Conservation (phyloP, 2,888 invertebrate genomes). For the Anthoptus insignis region DNA sequence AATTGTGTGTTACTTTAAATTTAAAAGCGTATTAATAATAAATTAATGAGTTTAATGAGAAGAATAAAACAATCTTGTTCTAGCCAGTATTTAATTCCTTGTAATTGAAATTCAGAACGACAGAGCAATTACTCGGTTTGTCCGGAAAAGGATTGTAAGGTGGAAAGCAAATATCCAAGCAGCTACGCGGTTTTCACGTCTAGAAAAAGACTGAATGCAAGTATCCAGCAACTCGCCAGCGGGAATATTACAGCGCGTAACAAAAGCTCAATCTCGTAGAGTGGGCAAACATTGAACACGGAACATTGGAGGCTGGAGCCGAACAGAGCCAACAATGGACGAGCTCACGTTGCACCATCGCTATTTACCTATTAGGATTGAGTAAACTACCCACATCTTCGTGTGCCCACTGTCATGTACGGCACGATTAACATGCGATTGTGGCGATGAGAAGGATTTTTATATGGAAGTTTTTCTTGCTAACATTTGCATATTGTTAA, state of each 20-base stretch:
- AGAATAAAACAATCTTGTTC: no score
- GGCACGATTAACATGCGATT: conserved; percentile 36
- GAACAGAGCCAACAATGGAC: conserved; percentile 1
- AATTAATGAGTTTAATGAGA: no score
- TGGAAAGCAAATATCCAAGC: no score
- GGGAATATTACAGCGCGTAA: conserved; percentile 7
- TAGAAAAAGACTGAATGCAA: conserved; percentile 1
- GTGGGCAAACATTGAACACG: conserved; percentile 18
- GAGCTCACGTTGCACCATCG: conserved; percentile 10
- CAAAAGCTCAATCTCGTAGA: conserved; percentile 22
- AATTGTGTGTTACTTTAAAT: no score
- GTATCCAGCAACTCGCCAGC: not conserved
- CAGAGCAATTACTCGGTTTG: no score
- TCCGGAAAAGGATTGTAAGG: no score
- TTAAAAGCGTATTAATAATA: no score
- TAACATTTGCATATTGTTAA: no score
- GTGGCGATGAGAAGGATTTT: not conserved
- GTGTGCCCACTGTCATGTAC: conserved; percentile 30
- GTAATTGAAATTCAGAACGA: no score
- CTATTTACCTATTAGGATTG: conserved; percentile 34
- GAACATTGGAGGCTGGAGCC: no score
- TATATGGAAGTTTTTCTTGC: not conserved
- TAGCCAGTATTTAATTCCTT: no score
- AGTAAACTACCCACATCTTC: conserved; percentile 42
- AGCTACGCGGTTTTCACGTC: not conserved